phyloP scores from a whole-genome alignment of 1,140 invertebrate species.

The Heliconius hewitsoni region DNA sequence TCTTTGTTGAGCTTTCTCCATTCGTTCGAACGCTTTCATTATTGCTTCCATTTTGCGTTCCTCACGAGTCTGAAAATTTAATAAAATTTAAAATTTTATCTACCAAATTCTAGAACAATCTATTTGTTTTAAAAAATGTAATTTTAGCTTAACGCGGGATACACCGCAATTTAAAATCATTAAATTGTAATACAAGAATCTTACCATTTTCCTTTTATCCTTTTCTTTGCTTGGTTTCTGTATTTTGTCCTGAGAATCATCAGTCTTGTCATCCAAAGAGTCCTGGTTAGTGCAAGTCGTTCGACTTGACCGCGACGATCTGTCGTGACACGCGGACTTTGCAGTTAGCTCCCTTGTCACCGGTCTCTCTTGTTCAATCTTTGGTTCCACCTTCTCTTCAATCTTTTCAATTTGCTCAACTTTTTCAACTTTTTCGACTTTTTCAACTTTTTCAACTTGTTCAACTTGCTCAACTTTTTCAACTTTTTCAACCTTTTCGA shows the following conservation, averaged over 20 bases:
- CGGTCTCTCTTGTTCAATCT: slow-evolving; percentile 58
- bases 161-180: too few species aligned
- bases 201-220: slow-evolving; percentile 81
- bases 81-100: neutral
- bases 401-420: neutral
- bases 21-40: slow-evolving; percentile 94
- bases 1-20: slow-evolving; percentile 90
- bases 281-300: slow-evolving; percentile 68
- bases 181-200: neutral
- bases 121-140: too few species aligned
- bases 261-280: slow-evolving; percentile 67
- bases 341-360: slow-evolving; percentile 61
- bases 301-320: slow-evolving; percentile 70
- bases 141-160: too few species aligned
- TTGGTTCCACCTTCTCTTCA: slow-evolving; percentile 43
- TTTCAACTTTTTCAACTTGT: slow-evolving; percentile 28
- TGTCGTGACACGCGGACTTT: slow-evolving; percentile 71
- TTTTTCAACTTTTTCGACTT: slow-evolving; percentile 42
- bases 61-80: slow-evolving; percentile 86
- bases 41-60: slow-evolving; percentile 98
- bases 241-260: slow-evolving; percentile 83
- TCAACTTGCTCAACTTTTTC: neutral
- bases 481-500: neutral
- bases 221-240: slow-evolving; percentile 69
- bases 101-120: neutral